These are phyloP conservation scores for Anniella stebbinsi DNA, from an alignment of 2,797 vertebrate species.

Conservation along the genomic window DNA sequence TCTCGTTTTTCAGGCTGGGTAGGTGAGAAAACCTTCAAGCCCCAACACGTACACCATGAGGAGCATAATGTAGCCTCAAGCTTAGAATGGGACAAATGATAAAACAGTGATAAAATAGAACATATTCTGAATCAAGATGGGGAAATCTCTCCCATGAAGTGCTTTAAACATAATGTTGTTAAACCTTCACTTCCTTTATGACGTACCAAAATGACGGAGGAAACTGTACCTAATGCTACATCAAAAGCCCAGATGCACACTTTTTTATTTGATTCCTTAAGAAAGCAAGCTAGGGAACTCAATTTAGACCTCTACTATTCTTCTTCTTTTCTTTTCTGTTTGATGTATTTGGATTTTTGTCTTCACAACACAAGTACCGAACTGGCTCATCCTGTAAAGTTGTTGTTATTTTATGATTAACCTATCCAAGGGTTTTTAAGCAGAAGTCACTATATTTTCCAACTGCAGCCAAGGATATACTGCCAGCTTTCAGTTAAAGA, in stretches of 20 bases:
- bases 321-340: too few species aligned
- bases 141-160: neutral
- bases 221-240: neutral
- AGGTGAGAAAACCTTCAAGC: neutral
- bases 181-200: neutral
- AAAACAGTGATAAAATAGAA: neutral
- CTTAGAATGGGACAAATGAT: neutral
- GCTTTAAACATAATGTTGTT: neutral
- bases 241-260: neutral
- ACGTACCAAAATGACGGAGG: neutral
- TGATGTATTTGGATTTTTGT: neutral
- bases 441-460: constrained; percentile 62
- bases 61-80: neutral
- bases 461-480: constrained; percentile 66
- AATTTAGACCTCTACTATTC: neutral
- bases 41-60: neutral
- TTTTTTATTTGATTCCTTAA: neutral
- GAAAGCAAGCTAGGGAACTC: neutral
- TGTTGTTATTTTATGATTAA: neutral
- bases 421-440: constrained; percentile 58
- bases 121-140: neutral
- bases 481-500: constrained; percentile 75
- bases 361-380: neutral
- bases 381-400: neutral
- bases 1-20: neutral